Conservation (phyloP, 2,888 invertebrate genomes). For the Corbicula japonica region DNA sequence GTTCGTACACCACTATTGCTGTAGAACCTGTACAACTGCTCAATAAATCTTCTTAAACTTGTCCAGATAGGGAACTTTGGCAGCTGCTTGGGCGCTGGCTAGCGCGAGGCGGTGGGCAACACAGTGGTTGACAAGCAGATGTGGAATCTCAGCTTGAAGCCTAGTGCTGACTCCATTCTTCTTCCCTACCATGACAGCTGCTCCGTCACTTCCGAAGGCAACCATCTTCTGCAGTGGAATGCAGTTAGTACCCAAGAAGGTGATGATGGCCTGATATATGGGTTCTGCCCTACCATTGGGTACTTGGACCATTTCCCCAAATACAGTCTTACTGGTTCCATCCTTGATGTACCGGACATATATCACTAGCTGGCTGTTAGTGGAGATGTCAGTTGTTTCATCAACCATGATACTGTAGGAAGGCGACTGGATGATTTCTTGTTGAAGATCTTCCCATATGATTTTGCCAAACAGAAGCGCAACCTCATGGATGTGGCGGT, state of each 20-base stretch:
- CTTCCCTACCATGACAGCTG: constrained; percentile 46
- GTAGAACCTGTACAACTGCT: constrained; percentile 46
- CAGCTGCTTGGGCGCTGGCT: constrained; percentile 30
- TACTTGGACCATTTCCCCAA: constrained; percentile 1
- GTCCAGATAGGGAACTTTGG: constrained; percentile 16
- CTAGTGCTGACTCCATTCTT: constrained; percentile 29
- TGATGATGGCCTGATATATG: constrained; percentile 7
- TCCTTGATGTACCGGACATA: constrained; percentile 35
- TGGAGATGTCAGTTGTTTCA: constrained; percentile 56
- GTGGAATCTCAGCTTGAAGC: constrained; percentile 13
- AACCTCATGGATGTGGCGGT: constrained; percentile 39
- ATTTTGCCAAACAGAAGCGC: neutral
- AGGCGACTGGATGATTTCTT: constrained; percentile 9
- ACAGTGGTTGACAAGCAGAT: constrained; percentile 43
- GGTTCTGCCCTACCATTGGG: constrained; percentile 48
- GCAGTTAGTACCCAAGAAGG: constrained; percentile 4
- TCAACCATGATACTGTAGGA: constrained; percentile 49
- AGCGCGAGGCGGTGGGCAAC: constrained; percentile 54
- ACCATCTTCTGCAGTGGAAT: constrained; percentile 33
- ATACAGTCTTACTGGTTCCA: constrained; percentile 22
- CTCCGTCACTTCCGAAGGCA: constrained; percentile 51
- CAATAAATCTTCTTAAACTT: constrained; percentile 46
- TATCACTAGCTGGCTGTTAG: constrained; percentile 37
- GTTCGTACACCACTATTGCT: constrained; percentile 40
- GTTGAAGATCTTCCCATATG: constrained; percentile 7